Percentiles rank a stretch among this genome's conserved stretches.
phyloP scores from a whole-genome alignment of 2,113 vertebrate species.

The Anolis sagrei region DNA sequence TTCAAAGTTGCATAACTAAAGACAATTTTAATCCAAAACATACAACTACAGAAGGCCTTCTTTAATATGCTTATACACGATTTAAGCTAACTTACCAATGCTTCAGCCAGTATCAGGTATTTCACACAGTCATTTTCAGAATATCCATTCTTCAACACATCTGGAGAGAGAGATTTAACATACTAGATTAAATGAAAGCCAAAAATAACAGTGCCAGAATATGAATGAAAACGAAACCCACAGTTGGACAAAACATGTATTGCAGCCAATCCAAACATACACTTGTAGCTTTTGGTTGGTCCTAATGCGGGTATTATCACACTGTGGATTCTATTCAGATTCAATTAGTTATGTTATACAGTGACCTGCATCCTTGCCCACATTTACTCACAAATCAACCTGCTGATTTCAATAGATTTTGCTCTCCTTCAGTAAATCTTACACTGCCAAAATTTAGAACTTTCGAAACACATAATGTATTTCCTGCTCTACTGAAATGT shows the following conservation, averaged over 20 bases:
- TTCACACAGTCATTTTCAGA: slow-evolving; percentile 48
- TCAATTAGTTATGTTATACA: not conserved
- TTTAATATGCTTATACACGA: no score
- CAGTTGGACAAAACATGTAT: not conserved
- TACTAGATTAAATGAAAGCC: not conserved
- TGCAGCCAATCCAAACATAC: not conserved
- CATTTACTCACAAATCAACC: not conserved
- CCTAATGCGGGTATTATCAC: not conserved
- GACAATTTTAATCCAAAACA: slow-evolving; percentile 8
- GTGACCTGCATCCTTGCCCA: not conserved
- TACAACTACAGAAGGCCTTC: not conserved
- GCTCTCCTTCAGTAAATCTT: not conserved
- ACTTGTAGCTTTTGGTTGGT: not conserved
- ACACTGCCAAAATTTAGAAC: not conserved
- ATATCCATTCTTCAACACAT: slow-evolving; percentile 39
- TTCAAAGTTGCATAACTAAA: not conserved
- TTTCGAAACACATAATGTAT: not conserved
- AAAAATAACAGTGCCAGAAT: not conserved
- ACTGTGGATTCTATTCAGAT: not conserved
- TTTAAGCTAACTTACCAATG: slow-evolving; percentile 74
- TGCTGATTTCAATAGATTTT: not conserved
- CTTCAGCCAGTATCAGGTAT: slow-evolving; percentile 66
- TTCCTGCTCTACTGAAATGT: not conserved
- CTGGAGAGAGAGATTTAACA: slow-evolving; percentile 68
- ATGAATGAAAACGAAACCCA: not conserved